phyloP scores from a whole-genome alignment of 2,113 vertebrate genomes.

The Hymenochirus boettgeri region DNA sequence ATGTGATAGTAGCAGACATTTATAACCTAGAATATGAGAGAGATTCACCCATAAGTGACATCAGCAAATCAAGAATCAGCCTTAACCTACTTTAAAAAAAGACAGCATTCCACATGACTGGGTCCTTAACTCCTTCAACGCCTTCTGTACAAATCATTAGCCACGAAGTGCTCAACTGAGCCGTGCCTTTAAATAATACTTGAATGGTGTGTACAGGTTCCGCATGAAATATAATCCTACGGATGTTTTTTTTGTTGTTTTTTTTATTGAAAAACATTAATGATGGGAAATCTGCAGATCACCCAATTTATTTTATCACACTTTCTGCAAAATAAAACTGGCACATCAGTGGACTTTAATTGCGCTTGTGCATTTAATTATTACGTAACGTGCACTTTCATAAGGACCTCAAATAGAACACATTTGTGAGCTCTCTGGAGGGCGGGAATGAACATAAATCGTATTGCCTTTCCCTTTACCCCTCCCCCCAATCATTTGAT shows the following conservation, averaged over 20 bases:
- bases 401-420: conserved; percentile 1
- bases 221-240: too few species aligned
- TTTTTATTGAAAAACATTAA: too few species aligned
- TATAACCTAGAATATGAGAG: conserved; percentile 68
- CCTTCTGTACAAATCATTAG: conserved; percentile 37
- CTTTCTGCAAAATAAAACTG: too few species aligned
- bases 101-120: conserved; percentile 54
- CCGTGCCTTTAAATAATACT: too few species aligned
- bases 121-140: conserved; percentile 45
- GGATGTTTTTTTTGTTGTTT: too few species aligned
- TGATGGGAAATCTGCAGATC: too few species aligned
- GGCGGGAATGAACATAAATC: conserved; percentile 11
- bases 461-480: background rate
- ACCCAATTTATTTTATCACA: too few species aligned
- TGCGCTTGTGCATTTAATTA: background rate
- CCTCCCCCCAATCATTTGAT: background rate
- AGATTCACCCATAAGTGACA: conserved; percentile 67
- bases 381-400: background rate
- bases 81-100: conserved; percentile 59
- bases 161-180: conserved; percentile 4
- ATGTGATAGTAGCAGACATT: conserved; percentile 65
- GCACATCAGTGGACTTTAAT: background rate
- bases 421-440: background rate
- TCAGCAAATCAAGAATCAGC: conserved; percentile 66
- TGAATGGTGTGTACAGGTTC: too few species aligned